Evolutionary conservation across 2,113 vertebrate species (phyloP).

Genomic region (Natator depressus): DNA sequence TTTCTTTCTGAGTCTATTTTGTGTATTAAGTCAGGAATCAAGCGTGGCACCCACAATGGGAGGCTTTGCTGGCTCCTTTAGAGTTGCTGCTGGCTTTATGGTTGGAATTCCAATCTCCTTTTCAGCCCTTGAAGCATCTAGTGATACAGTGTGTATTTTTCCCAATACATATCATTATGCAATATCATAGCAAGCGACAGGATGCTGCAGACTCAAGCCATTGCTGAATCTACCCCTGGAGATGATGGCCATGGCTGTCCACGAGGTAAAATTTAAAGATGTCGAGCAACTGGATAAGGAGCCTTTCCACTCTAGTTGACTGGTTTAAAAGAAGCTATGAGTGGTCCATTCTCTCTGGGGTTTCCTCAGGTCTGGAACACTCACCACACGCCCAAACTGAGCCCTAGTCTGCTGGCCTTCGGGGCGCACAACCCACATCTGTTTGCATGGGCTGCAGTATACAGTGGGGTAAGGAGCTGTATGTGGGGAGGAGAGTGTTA

Average conservation of each 20-base stretch:
- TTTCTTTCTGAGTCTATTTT: neutral
- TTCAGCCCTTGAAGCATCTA: rapidly evolving
- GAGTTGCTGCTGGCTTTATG: neutral
- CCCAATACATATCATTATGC: too few relatives aligned
- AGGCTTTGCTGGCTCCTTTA: rapidly evolving
- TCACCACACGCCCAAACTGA: neutral
- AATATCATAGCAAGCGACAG: rapidly evolving
- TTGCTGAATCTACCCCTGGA: neutral
- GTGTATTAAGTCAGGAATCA: neutral
- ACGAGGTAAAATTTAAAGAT: neutral
- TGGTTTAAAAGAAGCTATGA: neutral
- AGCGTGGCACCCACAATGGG: rapidly evolving
- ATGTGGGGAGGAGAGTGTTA: too few relatives aligned
- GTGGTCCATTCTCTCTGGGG: neutral
- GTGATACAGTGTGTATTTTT: neutral
- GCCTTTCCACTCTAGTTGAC: neutral
- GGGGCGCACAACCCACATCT: rapidly evolving
- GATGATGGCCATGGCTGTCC: neutral
- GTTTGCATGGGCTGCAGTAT: neutral
- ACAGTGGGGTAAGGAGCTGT: neutral
- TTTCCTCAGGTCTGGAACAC: neutral
- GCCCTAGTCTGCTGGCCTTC: neutral
- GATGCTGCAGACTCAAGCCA: neutral
- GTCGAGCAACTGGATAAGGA: rapidly evolving
- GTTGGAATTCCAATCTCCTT: neutral